Base-by-base conservation (phyloP, 2,888 invertebrate species). In the Micoletzkya japonica region DNA sequence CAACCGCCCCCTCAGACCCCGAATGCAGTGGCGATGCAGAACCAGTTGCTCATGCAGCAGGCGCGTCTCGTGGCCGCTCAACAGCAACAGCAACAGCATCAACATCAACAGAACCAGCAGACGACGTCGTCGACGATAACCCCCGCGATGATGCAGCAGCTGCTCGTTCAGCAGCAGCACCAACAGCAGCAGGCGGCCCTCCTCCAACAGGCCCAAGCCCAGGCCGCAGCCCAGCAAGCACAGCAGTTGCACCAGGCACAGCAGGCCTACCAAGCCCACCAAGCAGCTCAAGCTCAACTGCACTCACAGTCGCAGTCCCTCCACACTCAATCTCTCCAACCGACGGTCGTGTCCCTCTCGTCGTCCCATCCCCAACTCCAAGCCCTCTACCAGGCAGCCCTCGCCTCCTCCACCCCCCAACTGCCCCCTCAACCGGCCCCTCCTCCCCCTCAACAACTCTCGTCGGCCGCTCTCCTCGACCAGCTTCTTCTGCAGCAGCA, bases 121-220 rank as follows among this genome's bases (percentile, higher is more conserved):
- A 24, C 24, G 36, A 24, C 58, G 7, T 7, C 39, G 7, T 7
- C 17, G 7, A 7, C 39, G 6, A 6, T 36, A 24, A 1, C 14
- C 24, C 24, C 58, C 4, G 44, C 39, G 7, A 28, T 30, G n/a
- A 26, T 4, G 14, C 39, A 37, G 28, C 63, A 63, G 49, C 50
- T 26, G 24, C n/a, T 10, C 10, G 14, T 17, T 7, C 44, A 39
- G 20, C 60, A 32, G 50, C 60, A 44, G 49, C 44, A 61, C 20
- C 39, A 60, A 28, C 28, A 17, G 60, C 60, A 26, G 20, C 44
- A 28, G 59, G n/a, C n/a, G n/a, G n/a, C n/a, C n/a, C n/a, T n/a
- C n/a, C n/a, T n/a, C n/a, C n/a, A n/a, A n/a, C n/a, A n/a, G n/a
- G n/a, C n/a, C n/a, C n/a, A n/a, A n/a, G n/a, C n/a, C 14, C 52